phyloP scores from a whole-genome alignment of 2,888 invertebrate genomes.

The Parochlus steinenii region DNA sequence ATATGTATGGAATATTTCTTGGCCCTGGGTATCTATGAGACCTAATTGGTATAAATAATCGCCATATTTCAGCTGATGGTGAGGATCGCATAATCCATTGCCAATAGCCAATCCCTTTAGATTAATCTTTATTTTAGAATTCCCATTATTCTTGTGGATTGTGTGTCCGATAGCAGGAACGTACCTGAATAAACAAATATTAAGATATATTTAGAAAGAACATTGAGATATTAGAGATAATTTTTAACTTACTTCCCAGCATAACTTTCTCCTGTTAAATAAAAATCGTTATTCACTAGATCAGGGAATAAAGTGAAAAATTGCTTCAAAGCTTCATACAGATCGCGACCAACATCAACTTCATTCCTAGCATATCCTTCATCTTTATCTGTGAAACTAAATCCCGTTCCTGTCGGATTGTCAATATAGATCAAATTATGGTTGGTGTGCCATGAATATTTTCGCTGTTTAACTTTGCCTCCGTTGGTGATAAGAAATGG shows the following conservation, averaged over 20 bases:
- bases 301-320: slow-evolving; percentile 74
- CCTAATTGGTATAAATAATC: slow-evolving; percentile 68
- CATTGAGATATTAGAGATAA: neutral
- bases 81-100: slow-evolving; percentile 65
- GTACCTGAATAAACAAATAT: slow-evolving; percentile 30
- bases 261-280: slow-evolving; percentile 79
- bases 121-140: slow-evolving; percentile 46
- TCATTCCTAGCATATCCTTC: slow-evolving; percentile 66
- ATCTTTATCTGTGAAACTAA: slow-evolving; percentile 66
- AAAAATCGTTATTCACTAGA: slow-evolving; percentile 58
- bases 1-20: slow-evolving; percentile 35
- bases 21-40: slow-evolving; percentile 38
- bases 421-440: slow-evolving; percentile 79
- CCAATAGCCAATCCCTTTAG: slow-evolving; percentile 57
- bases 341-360: slow-evolving; percentile 59
- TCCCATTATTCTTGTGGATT: slow-evolving; percentile 44
- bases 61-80: slow-evolving; percentile 58
- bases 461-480: slow-evolving; percentile 34
- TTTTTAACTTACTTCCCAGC: slow-evolving; percentile 48
- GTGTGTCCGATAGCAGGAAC: slow-evolving; percentile 56
- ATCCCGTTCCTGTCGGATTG: slow-evolving; percentile 86
- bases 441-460: slow-evolving; percentile 62
- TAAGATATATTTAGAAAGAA: neutral
- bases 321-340: slow-evolving; percentile 60
- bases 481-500: slow-evolving; percentile 42